Evolutionary conservation across 2,888 invertebrate species (phyloP), one percentile per base, ranked within the genome.

Genomic region (Synergus laeviventris): DNA sequence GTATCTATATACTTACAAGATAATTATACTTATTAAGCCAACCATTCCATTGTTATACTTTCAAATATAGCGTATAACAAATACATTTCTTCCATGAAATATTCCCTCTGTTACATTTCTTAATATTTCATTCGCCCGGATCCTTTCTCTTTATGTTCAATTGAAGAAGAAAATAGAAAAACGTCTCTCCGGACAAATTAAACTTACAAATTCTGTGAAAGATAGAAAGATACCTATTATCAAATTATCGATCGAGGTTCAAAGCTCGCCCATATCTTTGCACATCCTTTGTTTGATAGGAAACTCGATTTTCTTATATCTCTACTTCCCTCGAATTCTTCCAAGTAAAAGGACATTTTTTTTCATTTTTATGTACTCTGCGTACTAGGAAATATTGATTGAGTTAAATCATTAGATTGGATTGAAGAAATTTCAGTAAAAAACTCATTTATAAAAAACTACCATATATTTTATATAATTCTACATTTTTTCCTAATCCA

Each of bases 131-230:
- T 49, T 70, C 49, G 62, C 38, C 9, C 14, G 45, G 16, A 9
- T n/a, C n/a, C 9, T 9, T 70, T 49, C 31, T 49, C 16, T 70
- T 14, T 9, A 31, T 31, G 31, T 31, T 45, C 24, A 49, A 21
- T 14, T 11, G 45, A 14, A 45, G 16, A 70, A 31, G 45, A 70
- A 66, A 45, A 70, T 24, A 70, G 31, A n/a, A 31, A 9, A 14
- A 7, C 49, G n/a, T 21, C 8, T 42, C 7, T 42, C 11, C 24
- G 24, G 24, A 45, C 24, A 49, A n/a, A 70, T 49, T 1, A 24
- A n/a, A 24, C 70, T 42, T 45, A 45, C 8, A 31, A 49, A 70
- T 70, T 49, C 49, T 70, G 36, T 31, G 49, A 31, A 70, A 49
- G 31, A 31, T 31, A 45, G 49, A 18, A 16, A 49, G 31, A 49